Conservation (phyloP, 2,113 vertebrate species). For the Cochlearius cochlearius region DNA sequence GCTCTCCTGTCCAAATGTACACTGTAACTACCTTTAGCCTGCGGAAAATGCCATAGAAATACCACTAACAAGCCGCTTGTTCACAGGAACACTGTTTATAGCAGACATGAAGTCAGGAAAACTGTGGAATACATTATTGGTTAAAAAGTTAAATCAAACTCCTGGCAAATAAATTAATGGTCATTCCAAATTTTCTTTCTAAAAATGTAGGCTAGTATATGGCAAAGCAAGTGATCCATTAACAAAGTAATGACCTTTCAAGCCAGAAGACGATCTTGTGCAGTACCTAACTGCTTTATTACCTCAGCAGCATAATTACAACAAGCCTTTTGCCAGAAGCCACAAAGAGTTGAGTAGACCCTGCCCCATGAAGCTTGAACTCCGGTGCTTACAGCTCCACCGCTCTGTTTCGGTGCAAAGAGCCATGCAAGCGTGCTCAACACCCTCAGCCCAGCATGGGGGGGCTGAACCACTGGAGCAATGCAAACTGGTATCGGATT, state of each 20-base stretch:
- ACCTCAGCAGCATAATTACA: not conserved
- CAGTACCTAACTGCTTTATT: not conserved
- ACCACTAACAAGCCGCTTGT: not conserved
- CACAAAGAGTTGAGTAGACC: not conserved
- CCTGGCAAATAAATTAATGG: not conserved
- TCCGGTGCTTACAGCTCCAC: not conserved
- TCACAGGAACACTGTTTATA: not conserved
- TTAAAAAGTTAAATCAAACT: not conserved
- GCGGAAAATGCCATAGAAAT: not conserved
- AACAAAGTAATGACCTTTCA: not conserved
- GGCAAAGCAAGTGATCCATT: not conserved
- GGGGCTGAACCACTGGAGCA: not conserved
- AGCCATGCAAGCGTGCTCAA: not conserved
- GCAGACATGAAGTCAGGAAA: not conserved
- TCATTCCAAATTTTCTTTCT: not conserved
- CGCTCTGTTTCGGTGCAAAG: not conserved
- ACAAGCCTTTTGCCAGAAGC: not conserved
- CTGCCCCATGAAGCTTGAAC: not conserved
- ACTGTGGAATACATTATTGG: not conserved
- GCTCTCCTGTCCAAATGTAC: not conserved
- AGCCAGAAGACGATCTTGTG: not conserved
- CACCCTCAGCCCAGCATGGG: accelerated
- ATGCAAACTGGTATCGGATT: not conserved
- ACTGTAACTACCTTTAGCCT: not conserved
- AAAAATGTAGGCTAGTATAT: not conserved